Conservation (phyloP, 2,797 vertebrate species). For the Rhinella marina region DNA sequence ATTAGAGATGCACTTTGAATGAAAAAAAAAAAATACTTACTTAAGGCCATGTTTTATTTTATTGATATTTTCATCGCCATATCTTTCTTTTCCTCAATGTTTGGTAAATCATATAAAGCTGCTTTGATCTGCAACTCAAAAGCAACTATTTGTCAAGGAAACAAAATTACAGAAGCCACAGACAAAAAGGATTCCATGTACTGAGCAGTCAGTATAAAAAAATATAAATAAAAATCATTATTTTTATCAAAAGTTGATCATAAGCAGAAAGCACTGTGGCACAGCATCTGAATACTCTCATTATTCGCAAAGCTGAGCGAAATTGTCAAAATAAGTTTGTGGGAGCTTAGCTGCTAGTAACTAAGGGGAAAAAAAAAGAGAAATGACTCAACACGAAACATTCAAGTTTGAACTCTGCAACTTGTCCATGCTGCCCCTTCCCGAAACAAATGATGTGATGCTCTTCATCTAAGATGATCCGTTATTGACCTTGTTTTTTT, state of each 20-base stretch:
- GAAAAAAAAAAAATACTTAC: not conserved
- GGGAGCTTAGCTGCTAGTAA: not conserved
- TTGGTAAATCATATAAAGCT: constrained; percentile 9
- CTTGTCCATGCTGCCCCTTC: not conserved
- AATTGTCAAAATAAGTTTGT: not conserved
- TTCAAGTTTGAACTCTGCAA: not conserved
- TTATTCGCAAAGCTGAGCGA: not conserved
- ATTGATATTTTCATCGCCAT: constrained; percentile 33
- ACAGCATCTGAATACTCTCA: not conserved
- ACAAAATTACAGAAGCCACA: constrained; percentile 11
- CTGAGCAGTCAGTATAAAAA: constrained; percentile 46
- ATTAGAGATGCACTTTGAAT: not conserved
- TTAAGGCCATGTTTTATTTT: constrained; percentile 42
- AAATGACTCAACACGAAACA: not conserved
- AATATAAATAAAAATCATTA: constrained; percentile 54
- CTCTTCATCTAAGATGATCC: not conserved
- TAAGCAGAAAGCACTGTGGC: not conserved
- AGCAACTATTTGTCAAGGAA: not conserved
- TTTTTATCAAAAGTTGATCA: constrained; percentile 21
- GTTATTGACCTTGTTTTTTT: constrained; percentile 93
- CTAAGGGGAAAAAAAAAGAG: not conserved
- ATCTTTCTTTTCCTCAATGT: constrained; percentile 9
- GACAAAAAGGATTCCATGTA: constrained; percentile 10
- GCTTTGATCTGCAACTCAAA: not conserved
- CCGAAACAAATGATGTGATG: not conserved